Base-by-base conservation (phyloP, 1,140 invertebrate genomes). In the Bombyx mandarina region DNA sequence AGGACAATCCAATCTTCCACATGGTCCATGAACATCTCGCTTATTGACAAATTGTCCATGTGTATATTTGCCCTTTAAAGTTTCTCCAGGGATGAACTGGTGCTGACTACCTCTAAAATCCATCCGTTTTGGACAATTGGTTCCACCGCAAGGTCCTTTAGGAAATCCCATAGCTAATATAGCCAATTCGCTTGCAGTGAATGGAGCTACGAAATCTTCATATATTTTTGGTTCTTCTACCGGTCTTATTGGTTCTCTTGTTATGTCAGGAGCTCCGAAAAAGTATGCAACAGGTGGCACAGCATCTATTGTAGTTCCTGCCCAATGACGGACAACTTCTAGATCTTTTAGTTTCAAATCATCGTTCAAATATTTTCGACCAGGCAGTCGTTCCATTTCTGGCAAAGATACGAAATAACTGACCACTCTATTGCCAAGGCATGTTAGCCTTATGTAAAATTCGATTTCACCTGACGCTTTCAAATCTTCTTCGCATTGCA, bases 81-180 rank as follows among this genome's bases (percentile, higher is more conserved):
- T 75, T 53, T 83, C 76, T 3, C 84, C 84, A 12, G 62, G 75
- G 49, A 87, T 85, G 57, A 87, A 87, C 50, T 80, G 75, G 60
- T 88, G 82, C 46, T 88, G 77, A 64, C 75, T 81, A 5, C 80
- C 81, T 60, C 79, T 71, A 48, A 73, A 84, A 0, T 86, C 80
- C 81, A 88, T 85, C 55, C 84, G 70, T 64, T 81, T 84, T 8
- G 77, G 77, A 69, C 84, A 87, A 52, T 87, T 87, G 0, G 79
- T 84, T 43, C 84, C 84, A 52, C 82, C 82, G 66, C 84, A 87
- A 49, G 84, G 84, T 0, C 84, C 84, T 66, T 86, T 87, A 6
- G 84, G 84, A 56, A 87, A 87, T 18, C 84, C 84, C 84, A 87
- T 87, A 3, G 82, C 67, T 45, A 88, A 63, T 51, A 88, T 86